A percentile compares a stretch with the other conserved stretches of the same genome.
phyloP scores from a whole-genome alignment of 2,113 vertebrate genomes.

The Azemiops feae region DNA sequence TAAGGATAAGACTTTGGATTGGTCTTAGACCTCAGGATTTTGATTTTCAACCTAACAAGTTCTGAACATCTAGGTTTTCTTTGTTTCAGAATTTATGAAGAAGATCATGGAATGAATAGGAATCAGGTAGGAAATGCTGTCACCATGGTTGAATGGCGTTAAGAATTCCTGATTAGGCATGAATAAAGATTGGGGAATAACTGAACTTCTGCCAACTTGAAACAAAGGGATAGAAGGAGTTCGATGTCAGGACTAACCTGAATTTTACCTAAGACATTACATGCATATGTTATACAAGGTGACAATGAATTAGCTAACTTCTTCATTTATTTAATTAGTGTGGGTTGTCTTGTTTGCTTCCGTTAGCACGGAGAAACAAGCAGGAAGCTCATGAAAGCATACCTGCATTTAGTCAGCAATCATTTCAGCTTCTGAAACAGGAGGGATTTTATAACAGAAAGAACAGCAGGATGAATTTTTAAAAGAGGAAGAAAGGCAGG shows the following conservation, averaged over 20 bases:
- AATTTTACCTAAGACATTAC: background rate
- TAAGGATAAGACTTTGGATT: background rate
- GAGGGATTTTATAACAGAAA: background rate
- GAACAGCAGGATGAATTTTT: background rate
- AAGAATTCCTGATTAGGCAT: background rate
- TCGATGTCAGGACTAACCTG: background rate
- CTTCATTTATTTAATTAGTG: background rate
- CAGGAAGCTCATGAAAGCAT: background rate
- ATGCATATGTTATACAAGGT: background rate
- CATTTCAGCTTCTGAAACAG: background rate
- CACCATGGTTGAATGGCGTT: background rate
- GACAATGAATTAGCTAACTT: background rate
- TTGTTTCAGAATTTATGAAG: background rate
- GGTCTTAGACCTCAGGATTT: background rate
- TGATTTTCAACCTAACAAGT: background rate
- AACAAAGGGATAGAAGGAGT: background rate
- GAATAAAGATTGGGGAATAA: background rate
- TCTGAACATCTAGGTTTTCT: background rate
- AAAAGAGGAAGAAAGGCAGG: background rate
- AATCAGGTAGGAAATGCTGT: background rate
- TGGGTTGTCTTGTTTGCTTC: background rate
- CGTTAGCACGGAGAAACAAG: background rate
- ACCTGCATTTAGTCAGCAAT: background rate
- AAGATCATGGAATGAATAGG: background rate
- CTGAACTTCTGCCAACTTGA: background rate